Percentiles rank a stretch among this genome's conserved stretches.
Evolutionary conservation across 2,113 vertebrate genomes (phyloP).

Genomic region (Diadophis punctatus): DNA sequence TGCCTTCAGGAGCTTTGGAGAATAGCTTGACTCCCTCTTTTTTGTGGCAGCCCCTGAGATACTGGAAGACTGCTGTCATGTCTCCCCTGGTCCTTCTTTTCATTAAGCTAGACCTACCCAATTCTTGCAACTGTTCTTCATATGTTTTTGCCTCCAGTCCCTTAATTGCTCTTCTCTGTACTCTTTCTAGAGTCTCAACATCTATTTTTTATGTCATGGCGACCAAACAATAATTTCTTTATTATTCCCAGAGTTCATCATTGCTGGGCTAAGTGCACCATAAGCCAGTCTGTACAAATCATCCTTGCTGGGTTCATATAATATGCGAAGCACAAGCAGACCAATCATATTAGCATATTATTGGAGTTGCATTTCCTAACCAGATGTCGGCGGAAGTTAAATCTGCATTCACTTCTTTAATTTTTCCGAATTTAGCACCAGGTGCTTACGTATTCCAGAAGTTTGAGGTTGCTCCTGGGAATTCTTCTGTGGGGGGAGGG

Average conservation of each 20-base stretch:
- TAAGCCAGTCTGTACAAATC: neutral
- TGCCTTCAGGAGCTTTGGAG: too few species aligned
- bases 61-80: too few species aligned
- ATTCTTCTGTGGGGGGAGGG: neutral
- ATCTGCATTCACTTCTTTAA: neutral
- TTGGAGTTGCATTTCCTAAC: neutral
- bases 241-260: neutral
- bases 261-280: neutral
- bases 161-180: neutral
- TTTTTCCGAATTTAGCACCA: neutral
- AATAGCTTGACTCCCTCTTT: too few species aligned
- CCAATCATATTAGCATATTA: neutral
- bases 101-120: too few species aligned
- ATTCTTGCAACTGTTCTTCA: too few species aligned
- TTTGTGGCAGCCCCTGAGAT: too few species aligned
- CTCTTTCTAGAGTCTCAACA: neutral
- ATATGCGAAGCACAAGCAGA: neutral
- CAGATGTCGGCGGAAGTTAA: neutral
- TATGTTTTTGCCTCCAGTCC: neutral
- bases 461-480: neutral
- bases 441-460: neutral
- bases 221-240: neutral
- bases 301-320: neutral
- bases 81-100: too few species aligned
- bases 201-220: neutral